phyloP scores from a whole-genome alignment of 2,113 vertebrate genomes.

The Pseudorhombus dupliciocellatus region DNA sequence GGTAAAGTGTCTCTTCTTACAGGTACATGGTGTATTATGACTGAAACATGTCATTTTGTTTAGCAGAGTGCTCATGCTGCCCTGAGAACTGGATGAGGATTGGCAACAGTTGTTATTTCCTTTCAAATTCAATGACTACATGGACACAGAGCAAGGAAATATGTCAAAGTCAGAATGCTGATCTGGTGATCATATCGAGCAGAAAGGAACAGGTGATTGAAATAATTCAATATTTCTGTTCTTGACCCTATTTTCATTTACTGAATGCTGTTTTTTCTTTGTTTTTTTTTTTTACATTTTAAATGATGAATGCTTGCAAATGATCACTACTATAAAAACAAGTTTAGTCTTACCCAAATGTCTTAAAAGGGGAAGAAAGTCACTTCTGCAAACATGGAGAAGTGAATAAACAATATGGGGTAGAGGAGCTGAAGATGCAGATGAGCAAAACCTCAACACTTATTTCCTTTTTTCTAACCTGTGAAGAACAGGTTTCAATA shows the following conservation, averaged over 20 bases:
- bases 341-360: background rate
- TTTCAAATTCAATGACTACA: fast-evolving
- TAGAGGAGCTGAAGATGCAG: too few species aligned
- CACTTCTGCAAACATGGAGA: too few species aligned
- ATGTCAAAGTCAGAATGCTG: background rate
- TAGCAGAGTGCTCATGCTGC: conserved; percentile 1
- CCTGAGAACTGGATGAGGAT: background rate
- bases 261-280: background rate
- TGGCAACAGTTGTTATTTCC: background rate
- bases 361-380: background rate
- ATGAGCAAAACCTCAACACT: too few species aligned
- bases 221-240: background rate
- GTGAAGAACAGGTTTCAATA: too few species aligned
- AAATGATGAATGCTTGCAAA: background rate
- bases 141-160: background rate
- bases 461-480: too few species aligned
- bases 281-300: background rate
- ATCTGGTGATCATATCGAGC: conserved; percentile 12
- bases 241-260: background rate
- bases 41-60: background rate
- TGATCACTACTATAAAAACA: background rate
- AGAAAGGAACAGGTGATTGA: background rate
- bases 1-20: background rate
- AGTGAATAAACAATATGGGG: too few species aligned
- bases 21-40: background rate